Base-by-base conservation (phyloP, 2,888 invertebrate genomes). In the Sinhomidia bicolor region DNA sequence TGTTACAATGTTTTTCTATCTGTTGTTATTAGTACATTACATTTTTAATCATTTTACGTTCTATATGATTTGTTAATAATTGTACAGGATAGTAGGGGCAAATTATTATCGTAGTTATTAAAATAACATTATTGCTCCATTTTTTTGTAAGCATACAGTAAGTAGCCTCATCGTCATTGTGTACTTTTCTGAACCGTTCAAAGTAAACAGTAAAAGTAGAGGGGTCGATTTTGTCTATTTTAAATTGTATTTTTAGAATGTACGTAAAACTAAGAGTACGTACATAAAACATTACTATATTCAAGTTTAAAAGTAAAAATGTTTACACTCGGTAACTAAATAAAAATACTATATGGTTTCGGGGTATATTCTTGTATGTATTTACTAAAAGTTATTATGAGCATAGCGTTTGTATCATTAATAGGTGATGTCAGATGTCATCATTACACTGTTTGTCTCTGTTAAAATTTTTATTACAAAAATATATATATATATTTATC, bases 331-430 rank as follows among this genome's bases (percentile, higher is more conserved):
- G 2, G 10, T 60, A 26, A 26, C 47, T 47, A 36, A 5, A 7
- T 0, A n/a, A 62, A 29, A 62, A 62, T 10, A 2, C 14, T 29
- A 65, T 26, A 62, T 65, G 65, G 32, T 65, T 65, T 65, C 36
- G 32, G 65, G 65, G 32, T 65, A 4, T 54, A 57, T 57, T 65
- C 65, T 65, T 65, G 65, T 65, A 65, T 17, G 5, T 29, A 65
- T 62, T 29, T n/a, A n/a, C n/a, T 3, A 29, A 17, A 54, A 54
- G 17, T 54, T 6, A 36, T 17, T 4, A 36, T n/a, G 29, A 65
- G 36, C 29, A 65, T 65, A 65, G 32, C 65, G 65, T 29, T 65
- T 36, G 65, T 51, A 51, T 57, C n/a, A n/a, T n/a, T n/a, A n/a
- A n/a, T n/a, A 17, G n/a, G n/a, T 20, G 57, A 23, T 54, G 54